These are phyloP conservation scores for Acleris cristana DNA, from an alignment of 2,888 invertebrate species.

Conservation along the genomic window DNA sequence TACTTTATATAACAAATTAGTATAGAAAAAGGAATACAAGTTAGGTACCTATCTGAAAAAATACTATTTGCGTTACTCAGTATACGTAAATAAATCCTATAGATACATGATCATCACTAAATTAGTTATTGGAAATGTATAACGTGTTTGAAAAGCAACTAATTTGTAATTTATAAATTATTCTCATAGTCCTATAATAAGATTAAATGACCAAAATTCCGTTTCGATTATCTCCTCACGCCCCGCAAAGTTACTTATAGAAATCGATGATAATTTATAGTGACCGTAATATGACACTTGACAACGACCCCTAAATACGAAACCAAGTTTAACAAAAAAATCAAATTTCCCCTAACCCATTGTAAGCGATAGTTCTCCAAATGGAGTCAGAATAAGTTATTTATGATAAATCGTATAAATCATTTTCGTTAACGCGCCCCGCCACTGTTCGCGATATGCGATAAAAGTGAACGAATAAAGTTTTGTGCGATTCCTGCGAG, in stretches of 20 bases:
- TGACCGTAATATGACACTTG: slow-evolving; percentile 24
- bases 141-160: no score
- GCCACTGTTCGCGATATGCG: slow-evolving; percentile 52
- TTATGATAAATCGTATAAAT: slow-evolving; percentile 83
- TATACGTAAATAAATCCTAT: no score
- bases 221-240: slow-evolving; percentile 7
- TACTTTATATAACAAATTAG: no score
- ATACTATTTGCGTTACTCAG: no score
- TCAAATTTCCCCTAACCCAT: slow-evolving; percentile 54
- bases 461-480: slow-evolving; percentile 80
- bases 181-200: no score
- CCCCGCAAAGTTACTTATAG: neutral
- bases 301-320: slow-evolving; percentile 28
- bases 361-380: slow-evolving; percentile 66
- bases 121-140: no score
- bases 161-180: no score
- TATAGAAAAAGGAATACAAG: no score
- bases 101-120: no score
- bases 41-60: no score
- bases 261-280: slow-evolving; percentile 21
- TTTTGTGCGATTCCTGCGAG: slow-evolving; percentile 78
- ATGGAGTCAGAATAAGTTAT: slow-evolving; percentile 76
- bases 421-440: slow-evolving; percentile 76
- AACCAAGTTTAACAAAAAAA: slow-evolving; percentile 36
- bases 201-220: neutral